Evolutionary conservation across 2,888 invertebrate species (phyloP).

Genomic region (Arrhopalites spinosus): DNA sequence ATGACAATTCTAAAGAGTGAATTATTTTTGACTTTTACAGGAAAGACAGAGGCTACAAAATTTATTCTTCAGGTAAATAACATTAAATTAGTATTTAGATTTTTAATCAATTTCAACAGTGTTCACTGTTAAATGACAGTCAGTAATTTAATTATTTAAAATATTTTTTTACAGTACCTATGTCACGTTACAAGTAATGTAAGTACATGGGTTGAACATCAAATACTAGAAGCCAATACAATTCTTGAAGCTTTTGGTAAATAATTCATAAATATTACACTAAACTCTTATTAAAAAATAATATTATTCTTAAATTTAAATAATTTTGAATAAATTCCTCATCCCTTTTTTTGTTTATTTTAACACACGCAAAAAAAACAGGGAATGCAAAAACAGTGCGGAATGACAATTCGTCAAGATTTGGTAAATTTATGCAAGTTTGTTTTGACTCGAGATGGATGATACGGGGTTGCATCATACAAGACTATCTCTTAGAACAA

Average conservation of each 20-base stretch:
- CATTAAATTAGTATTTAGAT: no score
- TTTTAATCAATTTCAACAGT: no score
- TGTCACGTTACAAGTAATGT: constrained; percentile 72
- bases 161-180: constrained; percentile 87
- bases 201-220: constrained; percentile 92
- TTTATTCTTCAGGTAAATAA: no score
- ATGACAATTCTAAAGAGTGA: no score
- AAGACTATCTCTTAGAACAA: constrained; percentile 88
- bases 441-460: constrained; percentile 86
- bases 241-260: constrained; percentile 90
- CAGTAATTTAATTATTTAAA: constrained; percentile 60
- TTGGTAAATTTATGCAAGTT: constrained; percentile 95
- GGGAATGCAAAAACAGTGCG: constrained; percentile 92
- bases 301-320: background rate
- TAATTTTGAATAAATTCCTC: background rate
- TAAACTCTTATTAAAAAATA: background rate
- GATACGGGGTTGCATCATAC: constrained; percentile 88
- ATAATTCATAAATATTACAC: constrained; percentile 51
- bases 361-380: no score
- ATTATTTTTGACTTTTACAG: no score
- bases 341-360: background rate
- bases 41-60: no score
- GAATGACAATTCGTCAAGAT: constrained; percentile 90
- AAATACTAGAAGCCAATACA: constrained; percentile 91
- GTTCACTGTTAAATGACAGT: no score